Conservation (phyloP, 2,113 vertebrate species). For the Dendropsophus ebraccatus region DNA sequence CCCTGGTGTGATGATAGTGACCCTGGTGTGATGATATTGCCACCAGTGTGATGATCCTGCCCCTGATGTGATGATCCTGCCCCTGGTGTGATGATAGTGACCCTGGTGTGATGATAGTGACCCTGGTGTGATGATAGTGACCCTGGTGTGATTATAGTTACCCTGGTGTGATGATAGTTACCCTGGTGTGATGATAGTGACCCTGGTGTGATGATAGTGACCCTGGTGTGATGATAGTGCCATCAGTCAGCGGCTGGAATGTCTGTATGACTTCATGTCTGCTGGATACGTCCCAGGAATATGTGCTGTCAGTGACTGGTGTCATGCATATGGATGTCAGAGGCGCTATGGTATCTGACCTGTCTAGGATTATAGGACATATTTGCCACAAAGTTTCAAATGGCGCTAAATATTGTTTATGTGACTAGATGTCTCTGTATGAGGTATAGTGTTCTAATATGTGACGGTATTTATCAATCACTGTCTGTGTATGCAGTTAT, state of each 20-base stretch:
- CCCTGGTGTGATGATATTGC: no score
- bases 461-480: not conserved
- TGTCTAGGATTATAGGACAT: not conserved
- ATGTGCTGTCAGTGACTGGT: not conserved
- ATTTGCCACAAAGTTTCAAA: not conserved
- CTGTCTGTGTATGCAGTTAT: not conserved
- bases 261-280: constrained; percentile 51
- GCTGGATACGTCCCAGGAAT: constrained; percentile 7
- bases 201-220: not conserved
- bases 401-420: not conserved
- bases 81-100: not conserved
- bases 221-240: no score
- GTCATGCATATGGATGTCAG: not conserved
- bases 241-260: constrained; percentile 18
- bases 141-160: no score
- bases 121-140: no score
- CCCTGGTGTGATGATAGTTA: no score
- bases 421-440: not conserved
- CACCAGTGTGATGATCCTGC: no score
- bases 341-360: not conserved
- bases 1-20: no score
- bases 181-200: not conserved
- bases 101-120: not conserved
- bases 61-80: no score
- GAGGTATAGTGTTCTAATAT: not conserved